phyloP scores from a whole-genome alignment of 2,888 invertebrate genomes.

The Fragum whitleyi region DNA sequence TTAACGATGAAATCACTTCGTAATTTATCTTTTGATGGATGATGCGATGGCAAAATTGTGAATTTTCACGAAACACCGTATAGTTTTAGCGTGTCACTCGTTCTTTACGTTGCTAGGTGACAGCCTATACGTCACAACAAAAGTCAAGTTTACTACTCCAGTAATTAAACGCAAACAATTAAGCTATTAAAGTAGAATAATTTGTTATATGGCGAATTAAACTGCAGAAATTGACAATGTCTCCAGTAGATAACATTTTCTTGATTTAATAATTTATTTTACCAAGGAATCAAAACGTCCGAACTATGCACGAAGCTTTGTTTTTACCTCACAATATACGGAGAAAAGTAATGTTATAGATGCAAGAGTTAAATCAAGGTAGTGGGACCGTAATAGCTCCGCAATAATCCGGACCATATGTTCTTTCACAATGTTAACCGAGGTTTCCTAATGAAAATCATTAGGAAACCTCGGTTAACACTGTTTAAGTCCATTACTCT shows the following conservation, averaged over 20 bases:
- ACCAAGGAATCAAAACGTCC: too few species aligned
- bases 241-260: neutral
- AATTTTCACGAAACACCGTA: conserved; percentile 17
- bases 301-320: too few species aligned
- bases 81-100: conserved; percentile 16
- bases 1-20: conserved; percentile 8
- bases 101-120: conserved; percentile 20
- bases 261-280: too few species aligned
- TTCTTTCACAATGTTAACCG: too few species aligned
- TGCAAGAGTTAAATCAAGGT: too few species aligned
- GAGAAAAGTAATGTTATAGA: too few species aligned
- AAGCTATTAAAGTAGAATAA: conserved; percentile 16
- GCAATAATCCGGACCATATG: too few species aligned
- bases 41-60: conserved; percentile 2
- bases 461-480: too few species aligned
- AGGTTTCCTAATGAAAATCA: too few species aligned
- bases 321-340: too few species aligned
- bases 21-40: conserved; percentile 9
- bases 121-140: conserved; percentile 23
- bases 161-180: conserved; percentile 22
- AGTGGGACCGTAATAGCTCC: too few species aligned
- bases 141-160: conserved; percentile 16
- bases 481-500: too few species aligned
- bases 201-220: neutral
- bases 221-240: neutral